These are phyloP conservation scores for Papilio aristodemus DNA, from an alignment of 1,140 invertebrate genomes.

Conservation along the genomic window DNA sequence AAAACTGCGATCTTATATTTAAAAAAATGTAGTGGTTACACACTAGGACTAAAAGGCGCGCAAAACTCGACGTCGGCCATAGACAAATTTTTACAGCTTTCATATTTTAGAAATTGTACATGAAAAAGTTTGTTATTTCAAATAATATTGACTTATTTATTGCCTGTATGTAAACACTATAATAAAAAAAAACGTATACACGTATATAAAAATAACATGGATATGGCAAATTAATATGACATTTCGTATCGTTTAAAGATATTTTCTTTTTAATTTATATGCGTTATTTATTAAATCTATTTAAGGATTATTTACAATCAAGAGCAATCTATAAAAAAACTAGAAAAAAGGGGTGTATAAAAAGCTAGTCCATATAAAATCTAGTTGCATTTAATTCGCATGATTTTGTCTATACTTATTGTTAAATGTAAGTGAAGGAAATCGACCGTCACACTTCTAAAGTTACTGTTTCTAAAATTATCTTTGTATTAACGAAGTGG, in stretches of 20 bases:
- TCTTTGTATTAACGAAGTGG: conserved; percentile 3
- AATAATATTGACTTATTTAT: not conserved
- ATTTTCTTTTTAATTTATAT: not conserved
- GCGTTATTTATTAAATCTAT: conserved; percentile 1
- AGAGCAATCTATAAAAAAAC: conserved; percentile 17
- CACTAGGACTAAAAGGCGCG: not conserved
- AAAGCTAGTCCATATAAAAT: conserved; percentile 25
- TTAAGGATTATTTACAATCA: conserved; percentile 17
- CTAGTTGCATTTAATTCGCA: conserved; percentile 9
- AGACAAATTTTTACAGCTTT: not conserved
- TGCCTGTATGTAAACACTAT: not conserved
- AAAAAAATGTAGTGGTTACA: not conserved
- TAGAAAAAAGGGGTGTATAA: conserved; percentile 30
- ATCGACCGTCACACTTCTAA: conserved; percentile 2
- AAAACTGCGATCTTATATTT: conserved; percentile 1
- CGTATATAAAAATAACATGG: not conserved
- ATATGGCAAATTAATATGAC: conserved; percentile 21
- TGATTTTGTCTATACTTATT: not conserved
- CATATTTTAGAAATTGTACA: not conserved
- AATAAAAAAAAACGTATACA: not conserved
- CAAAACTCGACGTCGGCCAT: not conserved
- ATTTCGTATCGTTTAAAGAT: not conserved
- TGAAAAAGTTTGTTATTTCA: not conserved
- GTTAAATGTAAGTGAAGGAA: not conserved
- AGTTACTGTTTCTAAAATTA: not conserved